Base-by-base conservation (phyloP, 1,140 invertebrate genomes). In the Dendroctonus valens region DNA sequence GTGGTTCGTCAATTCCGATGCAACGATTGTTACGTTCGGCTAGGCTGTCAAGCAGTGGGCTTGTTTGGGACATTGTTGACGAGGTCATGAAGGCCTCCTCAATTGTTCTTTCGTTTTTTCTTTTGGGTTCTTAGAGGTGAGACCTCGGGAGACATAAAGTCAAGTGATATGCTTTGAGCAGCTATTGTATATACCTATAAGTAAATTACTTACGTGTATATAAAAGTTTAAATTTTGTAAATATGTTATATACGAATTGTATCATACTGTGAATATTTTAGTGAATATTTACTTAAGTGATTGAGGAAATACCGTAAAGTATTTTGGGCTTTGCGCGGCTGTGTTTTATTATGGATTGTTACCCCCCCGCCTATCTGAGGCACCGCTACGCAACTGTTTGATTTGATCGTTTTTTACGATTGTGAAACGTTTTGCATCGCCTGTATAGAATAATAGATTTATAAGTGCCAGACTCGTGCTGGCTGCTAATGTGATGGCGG, bases 281-380 rank as follows among this genome's bases (percentile, higher is more conserved):
- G 74, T 75, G 72, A 74, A 72, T 70, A 69, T 69, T 73, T 6
- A 55, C n/a, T n/a, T 74, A 74, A 66, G 69, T 73, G 70, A 72
- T 59, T 67, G 69, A 72, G 58, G 41, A 64, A 63, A 73, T 75
- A 75, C 76, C 74, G 70, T 74, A 77, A 77, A 77, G 75, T 76
- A 76, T 75, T 76, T 76, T 72, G 73, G 73, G 72, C 72, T 76
- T 76, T 74, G 75, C 73, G 76, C 75, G 76, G 76, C 76, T 77
- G 76, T 77, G 76, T 76, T 77, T 73, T 73, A 74, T 70, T 75
- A 77, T 69, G 76, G 75, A 76, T 76, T 74, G 74, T 76, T 77
- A 75, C 76, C 75, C 26, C 26, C 72, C 72, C 59, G 67, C 60
- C 61, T 60, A 63, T 57, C 61, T 11, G 48, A 67, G 71, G 72